A percentile compares a stretch with the other conserved stretches of the same genome.
Conservation (phyloP, 1,140 invertebrate species). For the Macrobrachium rosenbergii region DNA sequence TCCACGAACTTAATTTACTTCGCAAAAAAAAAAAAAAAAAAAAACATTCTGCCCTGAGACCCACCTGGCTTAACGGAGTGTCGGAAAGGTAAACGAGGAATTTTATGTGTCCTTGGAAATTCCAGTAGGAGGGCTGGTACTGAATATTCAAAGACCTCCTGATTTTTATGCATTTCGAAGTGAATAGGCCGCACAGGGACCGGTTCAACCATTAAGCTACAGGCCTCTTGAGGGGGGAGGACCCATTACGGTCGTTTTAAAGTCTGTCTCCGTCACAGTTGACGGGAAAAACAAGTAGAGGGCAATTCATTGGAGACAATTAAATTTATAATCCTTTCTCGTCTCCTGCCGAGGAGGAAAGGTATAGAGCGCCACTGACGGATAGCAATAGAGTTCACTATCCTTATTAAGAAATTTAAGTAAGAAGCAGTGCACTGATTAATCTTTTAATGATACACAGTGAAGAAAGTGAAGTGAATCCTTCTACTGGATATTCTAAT, state of each 20-base stretch:
- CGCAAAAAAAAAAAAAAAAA: too few species aligned
- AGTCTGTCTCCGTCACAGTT: conserved; percentile 20
- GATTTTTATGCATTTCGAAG: conserved; percentile 43
- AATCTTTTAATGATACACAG: too few species aligned
- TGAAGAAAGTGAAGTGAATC: neutral
- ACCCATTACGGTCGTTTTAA: conserved; percentile 35
- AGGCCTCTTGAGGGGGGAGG: neutral
- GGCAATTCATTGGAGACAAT: conserved; percentile 20
- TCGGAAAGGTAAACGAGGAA: too few species aligned
- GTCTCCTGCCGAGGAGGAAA: neutral
- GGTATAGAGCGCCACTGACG: neutral
- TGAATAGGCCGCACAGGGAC: conserved; percentile 25
- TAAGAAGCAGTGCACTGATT: too few species aligned
- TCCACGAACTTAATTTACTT: too few species aligned
- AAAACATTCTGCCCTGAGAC: too few species aligned
- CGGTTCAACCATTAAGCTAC: conserved; percentile 17
- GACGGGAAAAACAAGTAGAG: neutral
- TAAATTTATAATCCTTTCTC: neutral
- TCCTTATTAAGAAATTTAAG: too few species aligned
- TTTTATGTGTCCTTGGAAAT: conserved; percentile 21
- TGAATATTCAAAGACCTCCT: conserved; percentile 40
- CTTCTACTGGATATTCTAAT: neutral
- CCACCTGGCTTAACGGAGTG: too few species aligned
- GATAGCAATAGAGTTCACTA: neutral
- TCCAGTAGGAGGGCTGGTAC: conserved; percentile 21